Evolutionary conservation across 1,140 invertebrate species (phyloP), one percentile per base, ranked within the genome.

Genomic region (Diplogasteroides magnus): DNA sequence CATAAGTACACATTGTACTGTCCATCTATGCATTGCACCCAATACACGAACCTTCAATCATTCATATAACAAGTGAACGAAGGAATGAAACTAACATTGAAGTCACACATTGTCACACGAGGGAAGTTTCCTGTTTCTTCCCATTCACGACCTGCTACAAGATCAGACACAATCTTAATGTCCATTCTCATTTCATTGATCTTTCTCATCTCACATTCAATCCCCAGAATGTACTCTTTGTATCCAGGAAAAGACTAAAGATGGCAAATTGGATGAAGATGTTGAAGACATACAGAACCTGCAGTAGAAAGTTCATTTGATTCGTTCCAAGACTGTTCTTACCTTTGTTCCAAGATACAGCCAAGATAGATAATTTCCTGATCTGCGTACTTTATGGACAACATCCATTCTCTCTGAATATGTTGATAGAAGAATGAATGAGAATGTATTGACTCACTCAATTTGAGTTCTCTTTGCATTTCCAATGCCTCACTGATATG

Each of bases 201-300:
- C n/a, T n/a, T n/a, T n/a, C n/a, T n/a, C n/a, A n/a, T n/a, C n/a
- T 48, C 19, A 48, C 37, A 48, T 48, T 29, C 59, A 37, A 72
- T 63, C 86, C 86, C 77, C 85, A 86, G 65, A 85, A 77, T 58
- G 83, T 80, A 72, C 84, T 86, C 65, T 85, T 83, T 31, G 82
- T 81, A 29, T 85, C 86, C 57, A 87, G 80, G 77, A 86, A 87
- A 15, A 78, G 78, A 68, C 85, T 85, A 29, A 87, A 76, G 28
- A 87, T 79, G 71, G 86, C 83, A 74, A 87, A 83, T 75, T 87
- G 86, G 32, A 83, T 78, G 25, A 87, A 73, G 29, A 86, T 83
- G 72, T 87, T 87, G 23, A 79, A 63, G 3, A 86, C 81, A 71
- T 85, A 87, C 0, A 87, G 74, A 3, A 86, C 55, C 72, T 87